Conservation (phyloP, 2,888 invertebrate species). For the Diaprepes abbreviatus region DNA sequence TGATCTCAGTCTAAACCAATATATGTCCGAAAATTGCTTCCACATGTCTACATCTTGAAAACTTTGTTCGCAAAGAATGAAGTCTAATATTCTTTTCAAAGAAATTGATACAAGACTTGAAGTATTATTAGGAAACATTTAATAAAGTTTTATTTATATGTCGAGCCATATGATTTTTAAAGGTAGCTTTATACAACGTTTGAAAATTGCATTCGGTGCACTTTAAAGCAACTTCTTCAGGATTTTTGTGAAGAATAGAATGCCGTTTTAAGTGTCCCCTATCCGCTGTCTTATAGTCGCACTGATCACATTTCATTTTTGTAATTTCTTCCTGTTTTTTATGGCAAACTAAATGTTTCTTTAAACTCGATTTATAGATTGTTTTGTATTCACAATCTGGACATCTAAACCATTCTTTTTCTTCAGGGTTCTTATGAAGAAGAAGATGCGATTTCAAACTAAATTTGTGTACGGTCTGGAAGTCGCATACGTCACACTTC, state of each 20-base stretch:
- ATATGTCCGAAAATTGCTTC: too few species aligned
- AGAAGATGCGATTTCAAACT: not conserved
- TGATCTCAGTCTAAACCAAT: too few species aligned
- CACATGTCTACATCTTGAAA: too few species aligned
- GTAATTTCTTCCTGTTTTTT: not conserved
- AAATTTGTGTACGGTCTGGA: not conserved
- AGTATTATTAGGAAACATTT: too few species aligned
- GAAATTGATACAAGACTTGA: too few species aligned
- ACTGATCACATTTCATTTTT: not conserved
- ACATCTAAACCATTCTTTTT: not conserved
- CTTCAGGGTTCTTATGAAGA: not conserved
- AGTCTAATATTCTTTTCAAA: too few species aligned
- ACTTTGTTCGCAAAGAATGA: too few species aligned
- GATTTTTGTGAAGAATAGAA: not conserved
- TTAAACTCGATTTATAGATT: not conserved
- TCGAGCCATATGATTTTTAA: not conserved
- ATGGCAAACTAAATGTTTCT: not conserved
- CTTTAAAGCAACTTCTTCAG: not conserved
- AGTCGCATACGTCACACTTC: not conserved
- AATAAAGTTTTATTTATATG: not conserved
- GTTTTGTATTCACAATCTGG: not conserved
- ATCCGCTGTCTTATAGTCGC: not conserved
- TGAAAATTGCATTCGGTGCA: not conserved
- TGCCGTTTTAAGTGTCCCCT: not conserved
- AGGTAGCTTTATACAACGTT: not conserved